Base-by-base conservation (phyloP, 2,888 invertebrate genomes). In the Chloromyia formosa region DNA sequence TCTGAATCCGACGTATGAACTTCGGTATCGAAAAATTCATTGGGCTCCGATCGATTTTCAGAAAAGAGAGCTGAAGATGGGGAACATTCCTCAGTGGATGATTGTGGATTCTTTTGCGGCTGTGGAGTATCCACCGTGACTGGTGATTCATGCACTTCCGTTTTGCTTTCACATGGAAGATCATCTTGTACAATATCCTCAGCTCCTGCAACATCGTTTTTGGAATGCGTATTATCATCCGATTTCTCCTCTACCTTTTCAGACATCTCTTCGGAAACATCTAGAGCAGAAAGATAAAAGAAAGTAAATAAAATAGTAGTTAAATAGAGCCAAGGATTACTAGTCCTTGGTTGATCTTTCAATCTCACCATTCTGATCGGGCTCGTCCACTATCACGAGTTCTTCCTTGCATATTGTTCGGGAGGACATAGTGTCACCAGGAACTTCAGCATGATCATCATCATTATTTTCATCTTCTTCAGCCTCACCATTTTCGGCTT, bases 41-140 rank as follows among this genome's bases (percentile, higher is more conserved):
- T 35, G 12, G 56, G 71, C 40, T 71, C 71, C 1, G 71, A 71
- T 4, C 71, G 56, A 58, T 71, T 71, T 56, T 71, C 71, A 3
- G 71, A 71, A 54, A 69, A 69, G n/a, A n/a, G 9, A 56, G 20
- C 42, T 1, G 71, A 71, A 42, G 27, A 7, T 35, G 27, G 2
- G 3, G 27, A 56, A 10, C 10, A n/a, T 56, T n/a, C 16, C 18
- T 56, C 56, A 9, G 56, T 56, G 27, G 27, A 35, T 35, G 27
- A 35, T 35, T 35, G 27, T 35, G 27, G 27, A 35, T 35, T 35
- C 3, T 35, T 35, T 35, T 35, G 27, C 7, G 27, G 27, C 27
- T 2, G 27, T 35, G 27, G 27, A 35, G 27, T 7, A 35, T 35
- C 27, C 27, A n/a, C n/a, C n/a, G n/a, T n/a, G n/a, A n/a, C n/a